These are phyloP conservation scores for Neria commutata DNA, from an alignment of 2,888 invertebrate genomes.

Conservation along the genomic window DNA sequence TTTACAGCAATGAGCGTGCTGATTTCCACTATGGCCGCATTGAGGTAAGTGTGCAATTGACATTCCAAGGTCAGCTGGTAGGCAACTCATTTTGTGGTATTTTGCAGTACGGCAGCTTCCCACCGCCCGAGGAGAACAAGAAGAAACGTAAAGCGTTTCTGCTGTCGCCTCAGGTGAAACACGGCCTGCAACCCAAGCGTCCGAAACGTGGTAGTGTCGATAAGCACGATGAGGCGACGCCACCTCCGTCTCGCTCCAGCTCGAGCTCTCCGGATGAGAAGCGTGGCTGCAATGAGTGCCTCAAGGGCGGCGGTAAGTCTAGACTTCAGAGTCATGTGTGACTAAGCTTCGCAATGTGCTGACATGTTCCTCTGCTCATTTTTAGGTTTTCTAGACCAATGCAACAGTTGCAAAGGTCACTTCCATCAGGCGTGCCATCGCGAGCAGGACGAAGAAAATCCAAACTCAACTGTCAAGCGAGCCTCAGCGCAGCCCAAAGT, in stretches of 20 bases:
- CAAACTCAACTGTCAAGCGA: background rate
- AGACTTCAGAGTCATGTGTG: background rate
- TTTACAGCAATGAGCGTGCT: slow-evolving; percentile 55
- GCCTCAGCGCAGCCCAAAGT: background rate
- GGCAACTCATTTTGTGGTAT: background rate
- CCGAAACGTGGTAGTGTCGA: slow-evolving; percentile 30
- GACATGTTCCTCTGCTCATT: too few relatives aligned
- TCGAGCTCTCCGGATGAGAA: slow-evolving; percentile 47
- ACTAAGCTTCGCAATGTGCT: background rate
- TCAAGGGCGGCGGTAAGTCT: slow-evolving; percentile 43
- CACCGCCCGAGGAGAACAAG: slow-evolving; percentile 27
- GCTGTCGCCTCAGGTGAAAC: slow-evolving; percentile 55
- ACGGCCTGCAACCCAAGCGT: slow-evolving; percentile 42
- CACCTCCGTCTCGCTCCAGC: slow-evolving; percentile 36
- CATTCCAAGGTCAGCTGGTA: background rate
- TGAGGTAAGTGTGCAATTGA: slow-evolving; percentile 40
- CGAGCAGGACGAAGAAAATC: slow-evolving; percentile 23
- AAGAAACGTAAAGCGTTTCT: slow-evolving; percentile 55
- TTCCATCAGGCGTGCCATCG: slow-evolving; percentile 45
- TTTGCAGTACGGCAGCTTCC: slow-evolving; percentile 11
- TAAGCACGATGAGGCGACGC: slow-evolving; percentile 16
- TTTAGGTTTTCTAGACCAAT: slow-evolving; percentile 35
- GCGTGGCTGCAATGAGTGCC: slow-evolving; percentile 49
- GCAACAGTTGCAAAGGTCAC: slow-evolving; percentile 40
- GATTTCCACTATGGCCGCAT: slow-evolving; percentile 60